Percentiles rank a stretch among this genome's conserved stretches.
Conservation (phyloP, 1,140 invertebrate species). For the Caerostris darwini region DNA sequence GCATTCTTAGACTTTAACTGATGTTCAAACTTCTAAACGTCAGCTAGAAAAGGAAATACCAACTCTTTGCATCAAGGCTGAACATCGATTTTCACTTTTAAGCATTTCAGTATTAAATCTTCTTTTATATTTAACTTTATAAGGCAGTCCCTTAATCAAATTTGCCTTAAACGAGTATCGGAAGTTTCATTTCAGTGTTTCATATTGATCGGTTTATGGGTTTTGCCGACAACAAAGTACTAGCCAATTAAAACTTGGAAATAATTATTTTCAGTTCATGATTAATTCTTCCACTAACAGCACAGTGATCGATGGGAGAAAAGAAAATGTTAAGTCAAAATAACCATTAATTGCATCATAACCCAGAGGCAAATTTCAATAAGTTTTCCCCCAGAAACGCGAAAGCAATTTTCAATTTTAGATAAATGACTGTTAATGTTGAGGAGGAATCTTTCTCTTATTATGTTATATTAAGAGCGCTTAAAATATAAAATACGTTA, state of each 20-base stretch:
- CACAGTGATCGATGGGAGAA: neutral
- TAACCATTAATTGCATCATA: constrained; percentile 16
- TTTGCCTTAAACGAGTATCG: constrained; percentile 1
- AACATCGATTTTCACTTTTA: neutral
- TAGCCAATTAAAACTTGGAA: constrained; percentile 8
- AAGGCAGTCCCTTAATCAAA: neutral
- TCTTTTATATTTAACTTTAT: neutral
- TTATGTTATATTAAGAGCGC: neutral
- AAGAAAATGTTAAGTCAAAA: constrained; percentile 7
- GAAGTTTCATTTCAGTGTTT: constrained; percentile 14
- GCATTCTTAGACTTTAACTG: neutral
- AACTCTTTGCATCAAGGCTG: neutral
- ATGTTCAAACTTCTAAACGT: neutral
- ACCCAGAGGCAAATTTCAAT: constrained; percentile 1
- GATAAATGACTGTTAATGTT: neutral
- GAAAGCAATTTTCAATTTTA: constrained; percentile 16
- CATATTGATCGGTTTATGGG: constrained; percentile 8
- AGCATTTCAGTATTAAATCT: constrained; percentile 1
- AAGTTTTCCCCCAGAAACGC: neutral
- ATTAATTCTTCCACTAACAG: constrained; percentile 15
- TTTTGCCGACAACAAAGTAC: constrained; percentile 13
- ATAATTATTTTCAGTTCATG: constrained; percentile 17
- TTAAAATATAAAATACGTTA: constrained; percentile 4
- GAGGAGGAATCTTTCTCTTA: neutral
- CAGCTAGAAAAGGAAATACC: neutral